Conservation (phyloP, 2,888 invertebrate species). For the Drosophila trichaetosa region DNA sequence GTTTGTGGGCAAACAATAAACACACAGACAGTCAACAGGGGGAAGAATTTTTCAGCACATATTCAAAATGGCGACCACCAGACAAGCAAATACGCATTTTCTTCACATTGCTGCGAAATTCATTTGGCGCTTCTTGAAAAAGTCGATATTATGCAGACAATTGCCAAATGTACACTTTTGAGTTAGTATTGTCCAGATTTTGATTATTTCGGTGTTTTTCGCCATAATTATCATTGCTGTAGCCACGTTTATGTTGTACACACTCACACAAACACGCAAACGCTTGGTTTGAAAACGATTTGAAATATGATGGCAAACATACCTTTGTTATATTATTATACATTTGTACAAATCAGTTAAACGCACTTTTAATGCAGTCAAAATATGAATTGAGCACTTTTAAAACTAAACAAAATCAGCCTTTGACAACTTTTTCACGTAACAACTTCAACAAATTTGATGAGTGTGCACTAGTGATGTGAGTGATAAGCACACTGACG, state of each 20-base stretch:
- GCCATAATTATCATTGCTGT: background rate
- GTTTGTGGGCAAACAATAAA: slow-evolving; percentile 51
- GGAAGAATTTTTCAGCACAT: slow-evolving; percentile 38
- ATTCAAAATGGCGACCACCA: slow-evolving; percentile 70
- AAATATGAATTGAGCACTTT: slow-evolving; percentile 60
- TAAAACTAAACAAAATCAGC: slow-evolving; percentile 49
- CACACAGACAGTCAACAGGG: slow-evolving; percentile 28
- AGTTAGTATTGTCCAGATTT: background rate
- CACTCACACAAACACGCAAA: slow-evolving; percentile 19
- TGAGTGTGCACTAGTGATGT: slow-evolving; percentile 49
- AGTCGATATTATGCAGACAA: background rate
- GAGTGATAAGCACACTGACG: slow-evolving; percentile 11
- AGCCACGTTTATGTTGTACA: slow-evolving; percentile 69
- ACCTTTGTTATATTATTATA: slow-evolving; percentile 63
- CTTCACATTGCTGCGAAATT: slow-evolving; percentile 26
- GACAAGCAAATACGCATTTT: slow-evolving; percentile 60
- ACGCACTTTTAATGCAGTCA: slow-evolving; percentile 56
- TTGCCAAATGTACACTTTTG: background rate
- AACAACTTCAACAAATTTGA: slow-evolving; percentile 66
- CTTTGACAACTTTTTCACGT: slow-evolving; percentile 72
- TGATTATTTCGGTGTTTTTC: slow-evolving; percentile 4
- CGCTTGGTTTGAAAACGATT: slow-evolving; percentile 4
- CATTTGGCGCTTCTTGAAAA: background rate
- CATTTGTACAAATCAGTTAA: slow-evolving; percentile 65
- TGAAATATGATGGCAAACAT: slow-evolving; percentile 38